Conservation (phyloP, 2,113 vertebrate genomes). For the Heterochromis multidens region DNA sequence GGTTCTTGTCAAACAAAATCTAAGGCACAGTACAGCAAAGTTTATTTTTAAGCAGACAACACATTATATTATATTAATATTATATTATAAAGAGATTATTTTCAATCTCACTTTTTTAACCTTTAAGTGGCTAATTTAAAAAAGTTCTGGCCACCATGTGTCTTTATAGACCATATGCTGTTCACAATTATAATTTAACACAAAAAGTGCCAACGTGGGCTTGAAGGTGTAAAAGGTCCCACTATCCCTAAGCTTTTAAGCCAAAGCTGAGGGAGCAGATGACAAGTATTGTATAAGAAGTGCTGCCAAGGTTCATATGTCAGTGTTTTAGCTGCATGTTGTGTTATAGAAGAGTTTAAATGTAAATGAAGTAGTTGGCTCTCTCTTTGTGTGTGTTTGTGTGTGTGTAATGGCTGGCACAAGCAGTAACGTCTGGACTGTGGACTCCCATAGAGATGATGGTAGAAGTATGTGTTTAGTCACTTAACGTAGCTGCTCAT, state of each 20-base stretch:
- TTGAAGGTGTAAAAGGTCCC: neutral
- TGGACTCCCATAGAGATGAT: slow-evolving; percentile 68
- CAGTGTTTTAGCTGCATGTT: slow-evolving; percentile 19
- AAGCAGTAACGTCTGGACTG: slow-evolving; percentile 49
- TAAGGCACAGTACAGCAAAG: neutral
- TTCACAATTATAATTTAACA: neutral
- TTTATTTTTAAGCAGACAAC: neutral
- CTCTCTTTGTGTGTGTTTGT: neutral
- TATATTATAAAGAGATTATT: neutral
- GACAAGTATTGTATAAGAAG: slow-evolving; percentile 1
- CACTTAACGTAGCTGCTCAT: slow-evolving; percentile 79
- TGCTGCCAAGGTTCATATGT: slow-evolving; percentile 10
- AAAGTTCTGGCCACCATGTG: neutral
- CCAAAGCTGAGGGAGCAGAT: neutral
- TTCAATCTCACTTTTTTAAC: neutral
- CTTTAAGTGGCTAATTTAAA: neutral
- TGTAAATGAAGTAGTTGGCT: slow-evolving; percentile 36
- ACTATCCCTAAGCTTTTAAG: neutral
- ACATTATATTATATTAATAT: neutral
- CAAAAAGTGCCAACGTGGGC: neutral
- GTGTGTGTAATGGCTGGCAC: slow-evolving; percentile 51
- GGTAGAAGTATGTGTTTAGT: slow-evolving; percentile 77
- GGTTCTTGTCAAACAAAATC: slow-evolving; percentile 20
- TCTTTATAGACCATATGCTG: neutral
- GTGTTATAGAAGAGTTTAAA: neutral